Evolutionary conservation across 2,797 vertebrate genomes (phyloP), one percentile per base, ranked within the genome.

Genomic region (Pangasius larnaudii): DNA sequence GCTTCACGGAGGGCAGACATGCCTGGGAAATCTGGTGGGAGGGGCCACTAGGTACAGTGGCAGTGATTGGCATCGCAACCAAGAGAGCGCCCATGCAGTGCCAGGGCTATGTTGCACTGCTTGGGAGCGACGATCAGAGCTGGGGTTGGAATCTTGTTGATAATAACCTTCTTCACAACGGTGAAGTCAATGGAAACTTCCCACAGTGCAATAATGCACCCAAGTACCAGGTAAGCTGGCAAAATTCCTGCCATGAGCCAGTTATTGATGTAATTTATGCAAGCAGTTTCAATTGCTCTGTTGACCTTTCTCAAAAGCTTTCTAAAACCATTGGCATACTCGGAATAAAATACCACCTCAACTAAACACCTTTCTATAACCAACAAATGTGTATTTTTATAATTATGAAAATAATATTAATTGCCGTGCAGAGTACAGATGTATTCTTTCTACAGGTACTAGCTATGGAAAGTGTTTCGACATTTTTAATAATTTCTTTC

Each of bases 11-110:
- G 95, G 99, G 99, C 42, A 96, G 99, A 53, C 99, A 99, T 6
- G 98, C 98, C 30, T 99, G 99, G 99, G 99, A 99, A 94, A 98
- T 99, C 89, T 99, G 99, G 99, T 99, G 99, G 99, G 99, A 99
- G 85, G 99, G 99, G 71, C 99, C 99, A 5, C 96, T 99, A 3
- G 99, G 99, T 89, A 99, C 99, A 0, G 99, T 99, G 92, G 99
- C 99, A 0, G 98, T 99, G 85, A 99, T 99, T 42, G 99, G 99
- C 92, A 97, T 99, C 1, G 98, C 99, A 91, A 99, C 98, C 0
- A 99, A 99, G 93, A 96, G 98, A 82, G 99, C 99, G 0, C 95
- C 97, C 86, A 97, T 99, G 98, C 99, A 99, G 94, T 99, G 98
- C 93, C 99, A 99, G 92, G 99, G 99, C n/a, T 99, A 99, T 3